phyloP scores from a whole-genome alignment of 1,140 invertebrate genomes.

The Bacillus rossius region DNA sequence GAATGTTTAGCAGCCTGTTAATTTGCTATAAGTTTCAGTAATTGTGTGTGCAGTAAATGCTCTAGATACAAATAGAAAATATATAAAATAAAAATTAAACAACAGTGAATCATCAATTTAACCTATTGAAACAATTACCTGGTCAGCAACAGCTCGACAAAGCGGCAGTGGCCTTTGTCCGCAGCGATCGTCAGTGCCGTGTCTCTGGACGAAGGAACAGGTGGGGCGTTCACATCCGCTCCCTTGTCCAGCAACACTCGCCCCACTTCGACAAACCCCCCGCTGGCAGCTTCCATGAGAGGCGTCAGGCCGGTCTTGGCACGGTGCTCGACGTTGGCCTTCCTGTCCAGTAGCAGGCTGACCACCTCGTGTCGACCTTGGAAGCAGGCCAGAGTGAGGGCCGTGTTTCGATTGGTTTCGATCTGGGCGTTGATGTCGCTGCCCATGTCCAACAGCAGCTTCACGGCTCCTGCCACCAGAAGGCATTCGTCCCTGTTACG shows the following conservation, averaged over 20 bases:
- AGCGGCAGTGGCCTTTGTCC: slow-evolving; percentile 97
- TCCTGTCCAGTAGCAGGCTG: slow-evolving; percentile 88
- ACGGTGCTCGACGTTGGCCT: slow-evolving; percentile 98
- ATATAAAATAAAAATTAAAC: too few species aligned
- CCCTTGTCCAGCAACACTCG: slow-evolving; percentile 92
- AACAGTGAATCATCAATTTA: too few species aligned
- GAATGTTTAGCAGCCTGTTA: too few species aligned
- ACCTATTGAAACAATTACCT: too few species aligned
- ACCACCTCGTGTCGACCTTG: slow-evolving; percentile 99
- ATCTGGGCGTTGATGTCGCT: slow-evolving; percentile 99
- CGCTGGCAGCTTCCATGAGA: slow-evolving; percentile 98
- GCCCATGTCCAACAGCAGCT: slow-evolving; percentile 92
- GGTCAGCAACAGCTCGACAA: slow-evolving; percentile 78
- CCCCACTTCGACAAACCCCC: slow-evolving; percentile 95
- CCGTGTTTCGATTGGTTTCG: slow-evolving; percentile 98
- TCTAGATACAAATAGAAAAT: too few species aligned
- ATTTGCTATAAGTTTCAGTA: too few species aligned
- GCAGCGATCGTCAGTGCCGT: slow-evolving; percentile 98
- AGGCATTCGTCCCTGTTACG: background rate
- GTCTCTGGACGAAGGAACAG: slow-evolving; percentile 95
- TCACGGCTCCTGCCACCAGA: slow-evolving; percentile 61
- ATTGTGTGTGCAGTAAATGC: too few species aligned
- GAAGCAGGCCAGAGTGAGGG: slow-evolving; percentile 97
- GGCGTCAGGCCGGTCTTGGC: slow-evolving; percentile 98
- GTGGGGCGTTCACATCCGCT: slow-evolving; percentile 97